phyloP scores from a whole-genome alignment of 2,888 invertebrate genomes.

The Apodemia zela region DNA sequence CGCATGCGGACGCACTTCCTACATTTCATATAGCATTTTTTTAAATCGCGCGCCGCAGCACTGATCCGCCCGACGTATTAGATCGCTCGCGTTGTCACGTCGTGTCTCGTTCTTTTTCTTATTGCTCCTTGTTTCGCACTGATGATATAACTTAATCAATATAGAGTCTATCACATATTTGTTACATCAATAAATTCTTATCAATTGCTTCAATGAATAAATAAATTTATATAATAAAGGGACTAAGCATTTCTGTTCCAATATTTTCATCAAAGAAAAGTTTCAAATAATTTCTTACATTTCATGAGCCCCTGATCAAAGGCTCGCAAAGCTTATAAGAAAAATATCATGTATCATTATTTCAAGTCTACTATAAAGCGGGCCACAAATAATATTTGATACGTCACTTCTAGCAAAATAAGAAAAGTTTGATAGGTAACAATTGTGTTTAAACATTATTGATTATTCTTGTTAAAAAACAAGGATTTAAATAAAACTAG shows the following conservation, averaged over 20 bases:
- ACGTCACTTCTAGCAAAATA: background rate
- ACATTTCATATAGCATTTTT: too few species aligned
- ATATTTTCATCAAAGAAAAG: background rate
- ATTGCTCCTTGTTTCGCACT: too few species aligned
- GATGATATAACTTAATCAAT: background rate
- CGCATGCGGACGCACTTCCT: too few species aligned
- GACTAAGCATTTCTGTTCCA: background rate
- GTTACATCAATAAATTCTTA: background rate
- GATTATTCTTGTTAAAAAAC: too few species aligned
- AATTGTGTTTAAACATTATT: too few species aligned
- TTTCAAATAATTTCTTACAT: background rate
- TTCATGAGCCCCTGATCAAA: background rate
- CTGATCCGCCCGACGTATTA: too few species aligned
- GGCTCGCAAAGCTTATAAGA: background rate
- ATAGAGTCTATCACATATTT: background rate
- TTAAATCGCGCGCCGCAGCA: too few species aligned
- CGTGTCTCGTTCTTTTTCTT: too few species aligned
- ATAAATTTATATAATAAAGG: background rate
- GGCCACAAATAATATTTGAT: background rate
- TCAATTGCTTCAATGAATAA: slow-evolving; percentile 7
- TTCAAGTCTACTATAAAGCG: background rate
- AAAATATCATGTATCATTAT: background rate
- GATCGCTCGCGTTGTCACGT: too few species aligned
- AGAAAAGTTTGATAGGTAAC: too few species aligned
- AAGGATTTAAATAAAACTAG: too few species aligned